Evolutionary conservation across 2,797 vertebrate species (phyloP).

Genomic region (Otus scops): DNA sequence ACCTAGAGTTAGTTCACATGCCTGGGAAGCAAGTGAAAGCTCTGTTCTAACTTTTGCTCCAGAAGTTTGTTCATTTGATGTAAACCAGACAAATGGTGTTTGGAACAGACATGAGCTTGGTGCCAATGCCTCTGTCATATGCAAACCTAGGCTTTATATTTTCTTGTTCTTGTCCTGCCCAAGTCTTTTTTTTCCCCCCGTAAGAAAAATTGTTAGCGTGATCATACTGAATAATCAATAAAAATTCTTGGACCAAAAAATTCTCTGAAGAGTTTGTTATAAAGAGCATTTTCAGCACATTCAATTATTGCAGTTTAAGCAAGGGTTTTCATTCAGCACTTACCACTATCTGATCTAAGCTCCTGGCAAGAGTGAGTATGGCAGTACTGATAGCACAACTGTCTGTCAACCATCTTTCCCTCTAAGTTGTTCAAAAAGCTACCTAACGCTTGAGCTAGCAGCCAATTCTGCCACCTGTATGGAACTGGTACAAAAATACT

Average conservation of each 20-base stretch:
- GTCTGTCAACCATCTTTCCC: neutral
- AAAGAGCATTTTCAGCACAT: neutral
- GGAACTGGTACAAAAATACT: neutral
- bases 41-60: neutral
- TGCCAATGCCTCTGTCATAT: neutral
- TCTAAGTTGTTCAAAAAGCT: neutral
- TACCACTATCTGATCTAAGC: neutral
- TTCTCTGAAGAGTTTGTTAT: neutral
- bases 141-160: neutral
- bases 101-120: neutral
- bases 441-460: neutral
- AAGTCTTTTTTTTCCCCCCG: rapidly evolving
- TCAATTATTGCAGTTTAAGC: neutral
- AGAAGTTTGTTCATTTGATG: neutral
- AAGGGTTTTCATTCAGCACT: conserved; percentile 7
- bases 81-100: neutral
- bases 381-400: neutral
- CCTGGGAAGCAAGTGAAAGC: neutral
- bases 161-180: neutral
- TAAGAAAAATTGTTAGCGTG: neutral
- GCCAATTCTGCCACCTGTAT: neutral
- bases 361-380: neutral
- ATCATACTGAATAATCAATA: neutral
- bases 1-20: neutral
- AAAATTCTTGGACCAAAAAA: neutral